Conservation (phyloP, 2,797 vertebrate genomes). For the Megaceryle alcyon region DNA sequence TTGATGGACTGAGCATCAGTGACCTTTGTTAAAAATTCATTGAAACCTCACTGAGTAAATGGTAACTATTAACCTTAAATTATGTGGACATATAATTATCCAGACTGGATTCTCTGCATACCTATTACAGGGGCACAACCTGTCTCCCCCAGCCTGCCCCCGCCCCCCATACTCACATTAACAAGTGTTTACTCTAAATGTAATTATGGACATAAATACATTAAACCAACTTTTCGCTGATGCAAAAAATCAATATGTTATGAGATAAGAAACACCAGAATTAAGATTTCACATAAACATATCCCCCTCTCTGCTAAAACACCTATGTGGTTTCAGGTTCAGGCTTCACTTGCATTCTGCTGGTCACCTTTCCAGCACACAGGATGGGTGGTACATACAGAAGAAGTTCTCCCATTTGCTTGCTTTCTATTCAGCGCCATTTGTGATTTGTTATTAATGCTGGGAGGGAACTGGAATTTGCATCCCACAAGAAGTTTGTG, state of each 20-base stretch:
- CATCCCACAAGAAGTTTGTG: accelerated
- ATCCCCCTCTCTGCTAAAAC: neutral
- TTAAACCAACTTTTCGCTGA: neutral
- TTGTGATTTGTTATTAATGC: neutral
- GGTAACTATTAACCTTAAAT: conserved; percentile 28
- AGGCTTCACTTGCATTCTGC: accelerated
- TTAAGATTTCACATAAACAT: neutral
- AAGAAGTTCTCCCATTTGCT: neutral
- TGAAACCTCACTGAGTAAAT: conserved; percentile 17
- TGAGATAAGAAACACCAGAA: neutral
- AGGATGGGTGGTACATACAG: neutral
- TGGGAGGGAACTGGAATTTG: neutral
- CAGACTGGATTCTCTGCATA: neutral
- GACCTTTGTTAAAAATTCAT: conserved; percentile 30
- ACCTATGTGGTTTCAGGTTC: neutral
- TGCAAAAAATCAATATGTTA: neutral
- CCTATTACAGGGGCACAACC: neutral
- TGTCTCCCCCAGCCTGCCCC: neutral
- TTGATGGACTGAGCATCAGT: conserved; percentile 11
- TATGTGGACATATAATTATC: conserved; percentile 9
- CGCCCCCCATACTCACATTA: accelerated
- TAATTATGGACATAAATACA: neutral
- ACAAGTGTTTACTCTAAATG: neutral
- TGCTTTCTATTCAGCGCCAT: neutral
- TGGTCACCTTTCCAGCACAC: accelerated